Percentiles rank a stretch among this genome's conserved stretches.
Evolutionary conservation across 2,113 vertebrate genomes (phyloP).

Genomic region (Turdus rufiventris): DNA sequence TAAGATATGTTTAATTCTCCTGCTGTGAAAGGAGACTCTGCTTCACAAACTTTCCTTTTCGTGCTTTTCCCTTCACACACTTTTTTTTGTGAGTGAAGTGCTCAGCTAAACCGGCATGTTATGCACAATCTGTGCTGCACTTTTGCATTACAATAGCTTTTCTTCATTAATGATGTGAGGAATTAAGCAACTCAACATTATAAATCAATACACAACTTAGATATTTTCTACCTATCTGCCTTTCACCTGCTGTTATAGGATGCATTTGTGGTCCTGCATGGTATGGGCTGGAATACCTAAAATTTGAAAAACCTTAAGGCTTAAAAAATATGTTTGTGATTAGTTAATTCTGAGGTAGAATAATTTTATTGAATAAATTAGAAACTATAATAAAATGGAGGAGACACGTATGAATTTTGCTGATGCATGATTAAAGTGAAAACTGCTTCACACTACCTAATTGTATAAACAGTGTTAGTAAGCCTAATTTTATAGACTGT

Average conservation of each 20-base stretch:
- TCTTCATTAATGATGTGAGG: not conserved
- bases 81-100: not conserved
- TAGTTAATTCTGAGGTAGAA: constrained; percentile 2
- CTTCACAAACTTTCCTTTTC: not conserved
- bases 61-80: not conserved
- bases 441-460: not conserved
- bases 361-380: not conserved
- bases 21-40: not conserved
- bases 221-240: not conserved
- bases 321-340: not conserved
- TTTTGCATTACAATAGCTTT: not conserved
- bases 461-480: not conserved
- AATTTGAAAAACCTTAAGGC: not conserved
- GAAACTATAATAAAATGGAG: constrained; percentile 34
- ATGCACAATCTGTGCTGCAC: not conserved
- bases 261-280: not conserved
- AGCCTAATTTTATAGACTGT: not conserved
- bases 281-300: not conserved
- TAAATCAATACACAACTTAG: not conserved
- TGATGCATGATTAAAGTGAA: not conserved
- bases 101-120: not conserved
- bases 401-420: not conserved
- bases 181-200: not conserved
- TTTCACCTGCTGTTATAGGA: not conserved
- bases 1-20: not conserved